Base-by-base conservation (phyloP, 1,140 invertebrate genomes). In the Lepidurus arcticus region DNA sequence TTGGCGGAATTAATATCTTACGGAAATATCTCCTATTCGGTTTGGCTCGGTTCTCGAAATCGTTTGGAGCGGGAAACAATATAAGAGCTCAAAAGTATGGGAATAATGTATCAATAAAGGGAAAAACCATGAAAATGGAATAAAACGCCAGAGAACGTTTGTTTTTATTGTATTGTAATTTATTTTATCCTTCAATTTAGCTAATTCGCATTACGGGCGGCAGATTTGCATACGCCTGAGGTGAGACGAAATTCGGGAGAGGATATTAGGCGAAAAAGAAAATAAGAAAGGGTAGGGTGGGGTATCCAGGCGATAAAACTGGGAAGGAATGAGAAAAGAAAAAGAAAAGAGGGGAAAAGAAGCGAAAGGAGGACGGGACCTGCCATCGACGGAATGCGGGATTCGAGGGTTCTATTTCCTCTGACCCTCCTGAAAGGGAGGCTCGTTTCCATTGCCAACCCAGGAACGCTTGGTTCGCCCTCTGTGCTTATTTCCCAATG, bases 331-430 rank as follows among this genome's bases (percentile, higher is more conserved):
- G 53, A 65, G 53, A 16, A 65, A 65, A 65, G 21, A 7, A 65
- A 65, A 65, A 65, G 21, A 21, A 16, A 65, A 21, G 53, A 65
- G 21, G 13, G 53, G 53, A 65, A 65, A 65, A 65, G 53, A 21
- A 26, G 45, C 45, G 16, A 76, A 73, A 78, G 76, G 76, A 77
- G 77, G 77, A 26, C 47, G 45, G 44, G n/a, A 65, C 53, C 53
- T 21, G 53, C 21, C 1, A 21, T 16, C 21, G 53, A 9, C 53
- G 53, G 53, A 65, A 65, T 65, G 53, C 53, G 53, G 53, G 53
- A 65, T 65, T 65, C 21, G 53, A 21, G 53, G 21, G 53, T 65
- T 21, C 21, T 7, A 21, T 9, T 65, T 65, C 53, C 53, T 21
- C 16, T n/a, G 21, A 16, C 9, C 9, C 53, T 13, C 53, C 21